These are phyloP conservation scores for Psephotus haematonotus DNA, from an alignment of 2,113 vertebrate species.

Conservation along the genomic window DNA sequence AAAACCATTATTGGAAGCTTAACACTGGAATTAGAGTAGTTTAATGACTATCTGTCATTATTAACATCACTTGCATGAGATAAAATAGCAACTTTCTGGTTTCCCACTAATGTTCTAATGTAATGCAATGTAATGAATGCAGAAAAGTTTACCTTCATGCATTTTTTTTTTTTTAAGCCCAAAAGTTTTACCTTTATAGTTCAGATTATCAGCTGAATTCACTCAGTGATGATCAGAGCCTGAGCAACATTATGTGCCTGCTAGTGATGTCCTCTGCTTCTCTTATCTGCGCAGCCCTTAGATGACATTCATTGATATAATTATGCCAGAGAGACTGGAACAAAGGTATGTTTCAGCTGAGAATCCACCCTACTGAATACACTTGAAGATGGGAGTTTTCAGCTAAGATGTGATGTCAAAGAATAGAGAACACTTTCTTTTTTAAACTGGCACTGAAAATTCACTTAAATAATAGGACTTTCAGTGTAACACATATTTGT, in stretches of 20 bases:
- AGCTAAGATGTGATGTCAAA: background rate
- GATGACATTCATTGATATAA: background rate
- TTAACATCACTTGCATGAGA: background rate
- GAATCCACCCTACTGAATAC: background rate
- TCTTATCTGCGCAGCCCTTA: background rate
- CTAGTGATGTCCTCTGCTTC: background rate
- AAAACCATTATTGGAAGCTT: background rate
- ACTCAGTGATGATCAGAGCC: background rate
- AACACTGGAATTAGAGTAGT: background rate
- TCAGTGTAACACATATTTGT: background rate
- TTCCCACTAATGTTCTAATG: background rate
- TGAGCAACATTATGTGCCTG: background rate
- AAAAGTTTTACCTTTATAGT: background rate
- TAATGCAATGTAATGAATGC: background rate
- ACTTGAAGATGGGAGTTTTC: background rate
- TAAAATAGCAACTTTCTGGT: background rate
- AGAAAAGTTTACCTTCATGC: conserved; percentile 4
- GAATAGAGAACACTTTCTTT: background rate
- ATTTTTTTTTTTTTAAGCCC: background rate
- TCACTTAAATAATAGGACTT: background rate
- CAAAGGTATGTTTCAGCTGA: background rate
- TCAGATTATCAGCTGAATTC: background rate
- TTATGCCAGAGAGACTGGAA: background rate
- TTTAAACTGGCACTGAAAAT: background rate
- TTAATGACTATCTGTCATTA: background rate